Evolutionary conservation across 64 coral and sea anemone species (phyloP), one percentile per base, ranked within the genome.

Genomic region (Dendrophyllia cribrosa): DNA sequence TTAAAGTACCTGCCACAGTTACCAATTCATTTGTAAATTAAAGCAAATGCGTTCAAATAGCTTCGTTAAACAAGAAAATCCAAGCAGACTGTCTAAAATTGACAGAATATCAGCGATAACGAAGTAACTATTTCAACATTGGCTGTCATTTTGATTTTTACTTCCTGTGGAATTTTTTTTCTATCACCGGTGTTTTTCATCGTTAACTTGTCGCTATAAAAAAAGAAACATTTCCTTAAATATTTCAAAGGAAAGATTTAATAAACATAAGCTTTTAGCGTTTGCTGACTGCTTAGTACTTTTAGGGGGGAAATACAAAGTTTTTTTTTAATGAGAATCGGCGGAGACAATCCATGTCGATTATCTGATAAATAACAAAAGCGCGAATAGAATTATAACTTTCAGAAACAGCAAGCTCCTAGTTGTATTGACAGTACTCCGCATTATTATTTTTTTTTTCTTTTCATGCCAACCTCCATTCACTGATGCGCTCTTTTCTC

Each of bases 41-140:
- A 84, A 67, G 43, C 44, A 51, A 84, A 84, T 67, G 80, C 11
- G 43, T 22, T 67, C 15, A 84, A 67, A 84, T 84, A 45, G 59
- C 43, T 67, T 84, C 60, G 80, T 84, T 84, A 84, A 84, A 84
- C 61, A 84, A 7, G 26, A 82, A 84, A 34, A 84, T 84, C 60
- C n/a, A 67, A 84, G 61, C 44, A 67, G 17, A 52, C 43, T 84
- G 80, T 51, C 80, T 1, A 67, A 84, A 84, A 47, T 43, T 84
- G 80, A 51, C 80, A 84, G 21, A 9, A 22, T 51, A 45, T 84
- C 43, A 84, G 43, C 45, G 43, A 67, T 50, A 48, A 16, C 9
- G 19, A 63, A 84, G 80, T 84, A 66, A 84, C 80, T 47, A 84
- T 84, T 67, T 44, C 45, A 64, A 66, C 19, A 9, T 13, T n/a